These are phyloP conservation scores for Takifugu rubripes DNA, from an alignment of 2,797 vertebrate genomes.

Conservation along the genomic window DNA sequence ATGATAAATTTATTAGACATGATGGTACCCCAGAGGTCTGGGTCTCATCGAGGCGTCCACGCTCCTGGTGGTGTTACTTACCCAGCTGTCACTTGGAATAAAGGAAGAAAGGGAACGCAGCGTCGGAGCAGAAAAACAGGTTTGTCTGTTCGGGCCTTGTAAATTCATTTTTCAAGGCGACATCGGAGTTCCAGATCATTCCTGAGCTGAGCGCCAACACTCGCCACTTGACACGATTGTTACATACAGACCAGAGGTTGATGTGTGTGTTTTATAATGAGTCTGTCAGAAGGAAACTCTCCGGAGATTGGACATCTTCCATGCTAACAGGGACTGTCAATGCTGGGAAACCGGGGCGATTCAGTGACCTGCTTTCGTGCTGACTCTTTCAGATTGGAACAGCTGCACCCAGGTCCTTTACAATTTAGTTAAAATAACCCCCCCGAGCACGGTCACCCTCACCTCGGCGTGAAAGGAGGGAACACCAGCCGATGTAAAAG, in stretches of 20 bases:
- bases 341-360: conserved; percentile 51
- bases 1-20: conserved; percentile 78
- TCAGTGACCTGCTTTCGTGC: conserved; percentile 59
- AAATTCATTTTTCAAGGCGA: conserved; percentile 39
- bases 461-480: conserved; percentile 41
- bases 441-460: conserved; percentile 53
- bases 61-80: conserved; percentile 67
- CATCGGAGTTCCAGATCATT: conserved; percentile 34
- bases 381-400: conserved; percentile 57
- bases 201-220: conserved; percentile 30
- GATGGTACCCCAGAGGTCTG: conserved; percentile 73
- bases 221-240: conserved; percentile 56
- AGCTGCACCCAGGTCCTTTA: conserved; percentile 60
- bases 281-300: conserved; percentile 52
- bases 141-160: conserved; percentile 14
- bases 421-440: conserved; percentile 66
- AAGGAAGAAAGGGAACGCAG: conserved; percentile 47
- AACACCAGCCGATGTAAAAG: conserved; percentile 15
- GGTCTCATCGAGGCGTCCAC: conserved; percentile 59
- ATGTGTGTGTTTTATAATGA: conserved; percentile 46
- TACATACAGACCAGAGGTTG: conserved; percentile 27
- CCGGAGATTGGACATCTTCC: conserved; percentile 42
- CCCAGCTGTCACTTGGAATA: conserved; percentile 66
- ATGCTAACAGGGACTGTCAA: conserved; percentile 46
- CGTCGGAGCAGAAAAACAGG: conserved; percentile 16